Base-by-base conservation (phyloP, 2,888 invertebrate genomes). In the Drosophila suboccidentalis region DNA sequence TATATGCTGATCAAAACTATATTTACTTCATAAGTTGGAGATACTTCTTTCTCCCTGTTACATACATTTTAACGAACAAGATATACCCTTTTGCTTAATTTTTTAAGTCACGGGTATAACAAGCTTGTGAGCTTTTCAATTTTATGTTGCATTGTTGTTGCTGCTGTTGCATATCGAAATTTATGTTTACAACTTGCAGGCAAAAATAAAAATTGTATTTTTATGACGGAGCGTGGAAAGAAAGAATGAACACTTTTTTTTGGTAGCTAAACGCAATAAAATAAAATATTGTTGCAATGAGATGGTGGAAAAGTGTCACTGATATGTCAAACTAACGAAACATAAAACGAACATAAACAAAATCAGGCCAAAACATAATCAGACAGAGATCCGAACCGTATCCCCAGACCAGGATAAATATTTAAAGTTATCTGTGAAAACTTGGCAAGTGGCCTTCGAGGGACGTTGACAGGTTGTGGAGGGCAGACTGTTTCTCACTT, bases 251-350 rank as follows among this genome's bases (percentile, higher is more conserved):
- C 62, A 80, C 68, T 55, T 55, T 62, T 26, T 29, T 29, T 26
- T n/a, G n/a, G 29, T 47, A 22, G 36, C 65, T 10, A 57, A 55
- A 39, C 53, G 81, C 89, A 85, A 82, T 88, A 71, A 82, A 85
- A 88, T 77, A 86, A 88, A 82, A 88, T 86, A 86, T 84, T 78
- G 79, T 71, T 85, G 83, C 84, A 84, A 71, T 64, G 76, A 46
- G 50, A 67, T 67, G 71, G 69, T 71, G 67, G 69, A 60, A 75
- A 88, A 88, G 64, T 90, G 86, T 83, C 90, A 90, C 89, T 87
- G 86, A 86, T 90, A 86, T 90, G 89, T 86, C 90, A 89, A 90
- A 87, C 89, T 90, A 74, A 76, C 84, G 76, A 86, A 87, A 90
- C 72, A 86, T 89, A 73, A 88, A 88, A 68, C 51, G 87, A 61